Evolutionary conservation across 2,888 invertebrate genomes (phyloP).

Genomic region (Hesperia comma): DNA sequence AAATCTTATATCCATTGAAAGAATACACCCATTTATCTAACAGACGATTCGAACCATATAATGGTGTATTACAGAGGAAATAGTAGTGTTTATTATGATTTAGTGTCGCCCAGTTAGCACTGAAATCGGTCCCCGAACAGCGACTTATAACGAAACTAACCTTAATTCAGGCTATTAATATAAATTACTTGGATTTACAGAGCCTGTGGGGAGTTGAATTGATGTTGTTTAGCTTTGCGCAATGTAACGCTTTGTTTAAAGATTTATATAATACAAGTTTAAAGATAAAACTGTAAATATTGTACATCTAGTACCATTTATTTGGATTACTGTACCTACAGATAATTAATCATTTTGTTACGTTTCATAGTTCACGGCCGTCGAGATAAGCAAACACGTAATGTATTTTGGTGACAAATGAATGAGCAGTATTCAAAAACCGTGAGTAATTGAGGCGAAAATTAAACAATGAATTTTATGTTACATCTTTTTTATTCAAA

Average conservation of each 20-base stretch:
- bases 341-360: constrained; percentile 4
- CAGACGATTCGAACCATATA: constrained; percentile 19
- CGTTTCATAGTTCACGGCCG: constrained; percentile 2
- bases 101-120: constrained; percentile 62
- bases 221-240: constrained; percentile 65
- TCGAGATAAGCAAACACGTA: constrained; percentile 4
- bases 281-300: neutral
- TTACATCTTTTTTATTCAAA: no score
- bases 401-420: neutral
- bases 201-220: constrained; percentile 72
- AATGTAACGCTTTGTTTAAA: constrained; percentile 57
- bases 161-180: constrained; percentile 76
- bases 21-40: constrained; percentile 10
- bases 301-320: constrained; percentile 1
- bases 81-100: constrained; percentile 60
- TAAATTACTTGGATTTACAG: constrained; percentile 80
- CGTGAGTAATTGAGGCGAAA: neutral
- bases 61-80: constrained; percentile 39
- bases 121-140: constrained; percentile 70
- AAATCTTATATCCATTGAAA: constrained; percentile 1
- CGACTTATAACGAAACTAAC: constrained; percentile 72
- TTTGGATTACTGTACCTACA: neutral
- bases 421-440: neutral
- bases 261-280: constrained; percentile 4
- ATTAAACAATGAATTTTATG: neutral